Conservation (phyloP, 1,140 invertebrate species). For the Drosophila pruinosa region DNA sequence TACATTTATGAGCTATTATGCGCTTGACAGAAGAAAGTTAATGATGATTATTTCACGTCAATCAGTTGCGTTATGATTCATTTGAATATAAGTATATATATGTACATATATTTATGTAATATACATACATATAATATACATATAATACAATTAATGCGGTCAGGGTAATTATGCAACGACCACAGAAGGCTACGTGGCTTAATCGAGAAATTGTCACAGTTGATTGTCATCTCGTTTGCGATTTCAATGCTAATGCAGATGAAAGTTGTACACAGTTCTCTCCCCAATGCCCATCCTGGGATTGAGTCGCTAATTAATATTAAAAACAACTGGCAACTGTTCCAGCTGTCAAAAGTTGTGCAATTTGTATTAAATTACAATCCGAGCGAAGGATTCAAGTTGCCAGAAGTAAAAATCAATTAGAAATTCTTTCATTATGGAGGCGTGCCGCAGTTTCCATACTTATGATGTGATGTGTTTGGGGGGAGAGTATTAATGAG, state of each 20-base stretch:
- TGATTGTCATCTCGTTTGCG: conserved; percentile 49
- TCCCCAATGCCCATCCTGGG: neutral
- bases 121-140: too few relatives aligned
- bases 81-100: neutral
- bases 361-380: conserved; percentile 78
- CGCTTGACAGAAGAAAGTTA: neutral
- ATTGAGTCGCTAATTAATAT: conserved; percentile 66
- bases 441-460: conserved; percentile 56
- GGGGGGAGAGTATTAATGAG: conserved; percentile 18
- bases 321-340: conserved; percentile 47
- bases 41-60: conserved; percentile 35
- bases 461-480: conserved; percentile 13
- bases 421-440: conserved; percentile 66
- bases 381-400: neutral
- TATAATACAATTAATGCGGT: neutral
- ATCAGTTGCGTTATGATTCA: conserved; percentile 15
- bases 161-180: conserved; percentile 51
- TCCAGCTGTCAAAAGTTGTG: conserved; percentile 69
- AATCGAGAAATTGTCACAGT: conserved; percentile 67
- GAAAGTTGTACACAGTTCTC: neutral
- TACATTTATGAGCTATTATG: too few relatives aligned
- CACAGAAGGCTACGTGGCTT: conserved; percentile 44
- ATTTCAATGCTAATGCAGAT: too few relatives aligned
- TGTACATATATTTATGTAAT: too few relatives aligned
- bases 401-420: conserved; percentile 65